phyloP scores from a whole-genome alignment of 37 sponge, comb jelly and placozoan genomes.

The Crambe crambe region DNA sequence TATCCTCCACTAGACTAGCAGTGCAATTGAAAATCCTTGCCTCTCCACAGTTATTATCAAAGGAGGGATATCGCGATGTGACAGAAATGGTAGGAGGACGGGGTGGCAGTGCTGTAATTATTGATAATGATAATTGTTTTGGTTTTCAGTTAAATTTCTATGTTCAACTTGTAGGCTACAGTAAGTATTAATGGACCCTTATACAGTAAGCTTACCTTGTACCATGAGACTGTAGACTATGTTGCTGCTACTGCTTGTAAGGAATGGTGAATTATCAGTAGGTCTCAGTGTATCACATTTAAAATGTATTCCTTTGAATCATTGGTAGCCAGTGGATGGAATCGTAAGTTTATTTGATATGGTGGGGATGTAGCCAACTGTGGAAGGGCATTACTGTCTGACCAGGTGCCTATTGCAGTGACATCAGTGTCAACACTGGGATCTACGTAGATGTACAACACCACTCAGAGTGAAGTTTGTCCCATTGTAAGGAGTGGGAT shows the following conservation, averaged over 20 bases:
- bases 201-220: background rate
- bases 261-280: too few relatives aligned
- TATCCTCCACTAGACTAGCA: background rate
- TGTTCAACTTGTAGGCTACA: too few relatives aligned
- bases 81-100: conserved; percentile 7
- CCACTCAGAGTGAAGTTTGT: too few relatives aligned
- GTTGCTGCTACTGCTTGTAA: too few relatives aligned
- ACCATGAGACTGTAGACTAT: background rate
- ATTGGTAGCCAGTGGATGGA: too few relatives aligned
- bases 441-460: background rate
- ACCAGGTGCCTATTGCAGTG: background rate
- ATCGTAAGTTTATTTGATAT: too few relatives aligned
- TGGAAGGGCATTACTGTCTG: background rate
- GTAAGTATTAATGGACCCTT: background rate
- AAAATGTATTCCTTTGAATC: too few relatives aligned
- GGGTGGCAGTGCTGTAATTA: background rate
- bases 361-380: background rate
- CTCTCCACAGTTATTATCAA: background rate
- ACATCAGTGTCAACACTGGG: conserved; percentile 9
- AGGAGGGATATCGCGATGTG: background rate
- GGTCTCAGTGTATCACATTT: too few relatives aligned
- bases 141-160: too few relatives aligned
- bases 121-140: too few relatives aligned
- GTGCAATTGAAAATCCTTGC: background rate
- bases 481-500: background rate